phyloP scores from a whole-genome alignment of 64 coral and sea anemone species.

The Dendronephthya gigantea region DNA sequence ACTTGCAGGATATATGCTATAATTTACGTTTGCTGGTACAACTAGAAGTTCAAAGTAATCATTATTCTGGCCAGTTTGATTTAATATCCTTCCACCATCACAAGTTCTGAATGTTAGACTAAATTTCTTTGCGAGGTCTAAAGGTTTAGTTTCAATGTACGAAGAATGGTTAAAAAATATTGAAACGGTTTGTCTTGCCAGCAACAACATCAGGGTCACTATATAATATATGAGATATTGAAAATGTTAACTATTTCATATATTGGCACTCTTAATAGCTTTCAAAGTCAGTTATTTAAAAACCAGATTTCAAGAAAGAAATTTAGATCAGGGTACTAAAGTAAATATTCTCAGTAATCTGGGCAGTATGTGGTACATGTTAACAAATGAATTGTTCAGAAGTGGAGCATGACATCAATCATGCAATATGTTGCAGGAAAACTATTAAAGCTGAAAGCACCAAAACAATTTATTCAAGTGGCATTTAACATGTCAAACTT shows the following conservation, averaged over 20 bases:
- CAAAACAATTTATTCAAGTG: no score
- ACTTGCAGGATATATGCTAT: constrained; percentile 3
- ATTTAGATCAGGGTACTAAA: no score
- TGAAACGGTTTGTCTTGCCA: not conserved
- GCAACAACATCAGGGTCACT: not conserved
- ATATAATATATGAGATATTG: not conserved
- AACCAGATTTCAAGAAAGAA: no score
- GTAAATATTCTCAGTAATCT: no score
- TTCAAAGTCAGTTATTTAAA: no score
- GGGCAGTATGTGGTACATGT: no score
- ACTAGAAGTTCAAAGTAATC: constrained; percentile 40
- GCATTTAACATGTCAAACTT: no score
- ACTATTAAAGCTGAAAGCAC: no score
- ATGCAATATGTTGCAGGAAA: no score
- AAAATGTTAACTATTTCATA: not conserved
- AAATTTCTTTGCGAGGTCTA: constrained; percentile 41
- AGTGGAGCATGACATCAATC: no score
- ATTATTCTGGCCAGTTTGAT: constrained; percentile 36
- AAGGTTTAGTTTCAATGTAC: constrained; percentile 26
- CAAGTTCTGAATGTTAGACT: constrained; percentile 56
- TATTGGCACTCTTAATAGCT: no score
- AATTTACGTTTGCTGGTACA: constrained; percentile 33
- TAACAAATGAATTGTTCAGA: no score
- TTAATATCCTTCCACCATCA: constrained; percentile 42
- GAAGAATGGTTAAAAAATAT: constrained; percentile 49